phyloP scores from a whole-genome alignment of 2,113 vertebrate genomes.

The Rattus rattus region DNA sequence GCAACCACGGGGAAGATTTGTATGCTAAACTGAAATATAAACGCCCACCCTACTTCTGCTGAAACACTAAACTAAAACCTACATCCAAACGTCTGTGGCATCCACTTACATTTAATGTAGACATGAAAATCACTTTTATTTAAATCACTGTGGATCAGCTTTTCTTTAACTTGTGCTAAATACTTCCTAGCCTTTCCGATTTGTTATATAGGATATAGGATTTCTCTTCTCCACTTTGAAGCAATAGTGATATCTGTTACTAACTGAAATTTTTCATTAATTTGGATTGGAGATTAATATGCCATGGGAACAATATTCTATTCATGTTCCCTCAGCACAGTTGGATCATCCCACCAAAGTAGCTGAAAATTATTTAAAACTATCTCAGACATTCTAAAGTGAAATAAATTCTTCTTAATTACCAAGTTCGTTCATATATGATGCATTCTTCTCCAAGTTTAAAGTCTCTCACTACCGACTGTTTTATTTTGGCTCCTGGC shows the following conservation, averaged over 20 bases:
- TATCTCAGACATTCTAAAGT: slow-evolving; percentile 50
- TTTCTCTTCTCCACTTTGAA: slow-evolving; percentile 28
- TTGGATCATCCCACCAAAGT: slow-evolving; percentile 30
- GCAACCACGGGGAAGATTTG: not conserved
- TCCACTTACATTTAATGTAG: not conserved
- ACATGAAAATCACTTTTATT: not conserved
- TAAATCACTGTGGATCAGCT: slow-evolving; percentile 33
- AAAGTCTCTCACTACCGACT: not conserved
- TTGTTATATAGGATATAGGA: slow-evolving; percentile 33
- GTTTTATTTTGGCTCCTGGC: slow-evolving; percentile 43
- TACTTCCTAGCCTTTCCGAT: not conserved
- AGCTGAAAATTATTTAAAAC: slow-evolving; percentile 42
- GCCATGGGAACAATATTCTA: not conserved
- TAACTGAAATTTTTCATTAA: slow-evolving; percentile 54
- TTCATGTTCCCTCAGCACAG: not conserved
- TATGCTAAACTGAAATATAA: not conserved
- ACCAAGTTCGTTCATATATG: slow-evolving; percentile 1
- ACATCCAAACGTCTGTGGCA: not conserved
- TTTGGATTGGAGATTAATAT: slow-evolving; percentile 48
- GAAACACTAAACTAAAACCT: not conserved
- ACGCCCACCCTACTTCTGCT: not conserved
- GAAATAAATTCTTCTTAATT: slow-evolving; percentile 53
- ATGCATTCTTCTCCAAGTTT: not conserved
- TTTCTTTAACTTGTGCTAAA: slow-evolving; percentile 35
- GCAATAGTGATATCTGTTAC: not conserved